Percentiles rank a stretch among this genome's conserved stretches.
phyloP scores from a whole-genome alignment of 2,797 vertebrate species.

The Chelidonichthys spinosus region DNA sequence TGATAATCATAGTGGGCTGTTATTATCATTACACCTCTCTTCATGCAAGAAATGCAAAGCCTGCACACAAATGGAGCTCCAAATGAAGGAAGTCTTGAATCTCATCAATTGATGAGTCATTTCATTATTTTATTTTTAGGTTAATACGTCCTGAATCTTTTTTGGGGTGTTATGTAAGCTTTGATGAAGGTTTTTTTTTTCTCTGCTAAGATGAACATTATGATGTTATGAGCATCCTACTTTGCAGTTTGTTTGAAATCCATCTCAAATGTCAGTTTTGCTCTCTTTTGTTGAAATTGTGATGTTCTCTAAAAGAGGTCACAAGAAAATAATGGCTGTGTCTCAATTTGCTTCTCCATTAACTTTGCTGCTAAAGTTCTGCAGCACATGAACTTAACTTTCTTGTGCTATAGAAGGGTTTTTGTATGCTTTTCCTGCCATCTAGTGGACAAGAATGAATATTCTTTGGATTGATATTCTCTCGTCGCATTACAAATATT shows the following conservation, averaged over 20 bases:
- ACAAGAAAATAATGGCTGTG: background rate
- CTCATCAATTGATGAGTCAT: background rate
- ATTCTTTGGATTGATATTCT: background rate
- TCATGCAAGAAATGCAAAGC: constrained; percentile 38
- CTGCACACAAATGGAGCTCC: constrained; percentile 4
- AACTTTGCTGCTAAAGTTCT: background rate
- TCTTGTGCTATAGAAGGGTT: too few species aligned
- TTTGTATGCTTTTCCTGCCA: constrained; percentile 60
- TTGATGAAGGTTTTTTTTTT: background rate
- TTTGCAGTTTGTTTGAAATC: background rate
- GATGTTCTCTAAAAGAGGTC: constrained; percentile 2
- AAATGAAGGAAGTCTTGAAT: constrained; percentile 15
- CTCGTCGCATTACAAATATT: background rate
- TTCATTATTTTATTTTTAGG: background rate
- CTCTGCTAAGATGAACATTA: background rate
- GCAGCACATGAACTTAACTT: background rate
- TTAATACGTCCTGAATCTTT: constrained; percentile 3
- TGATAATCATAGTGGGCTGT: constrained; percentile 49
- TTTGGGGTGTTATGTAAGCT: constrained; percentile 1
- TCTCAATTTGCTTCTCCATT: background rate
- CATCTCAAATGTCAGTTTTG: background rate
- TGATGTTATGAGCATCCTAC: constrained; percentile 3
- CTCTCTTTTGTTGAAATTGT: background rate
- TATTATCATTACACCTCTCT: constrained; percentile 48
- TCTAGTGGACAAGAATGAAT: constrained; percentile 60